Conservation (phyloP, 2,888 invertebrate genomes). For the Tribolium freemani region DNA sequence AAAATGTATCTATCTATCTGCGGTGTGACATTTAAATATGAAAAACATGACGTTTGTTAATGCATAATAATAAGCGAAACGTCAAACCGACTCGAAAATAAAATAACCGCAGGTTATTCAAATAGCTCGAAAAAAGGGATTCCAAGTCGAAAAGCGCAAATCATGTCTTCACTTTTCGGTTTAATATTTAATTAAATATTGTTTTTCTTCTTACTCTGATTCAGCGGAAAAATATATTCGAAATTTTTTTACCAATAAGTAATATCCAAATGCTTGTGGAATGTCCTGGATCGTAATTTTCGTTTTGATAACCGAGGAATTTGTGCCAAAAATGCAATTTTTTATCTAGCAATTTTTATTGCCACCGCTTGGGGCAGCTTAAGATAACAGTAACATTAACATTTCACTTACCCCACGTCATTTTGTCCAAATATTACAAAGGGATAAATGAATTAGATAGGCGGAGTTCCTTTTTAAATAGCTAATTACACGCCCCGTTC, state of each 20-base stretch:
- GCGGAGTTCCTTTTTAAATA: background rate
- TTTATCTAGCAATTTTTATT: background rate
- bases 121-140: background rate
- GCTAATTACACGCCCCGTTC: background rate
- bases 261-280: background rate
- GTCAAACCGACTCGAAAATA: slow-evolving; percentile 2
- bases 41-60: slow-evolving; percentile 19
- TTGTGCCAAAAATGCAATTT: slow-evolving; percentile 7
- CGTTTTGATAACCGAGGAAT: background rate
- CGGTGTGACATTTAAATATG: slow-evolving; percentile 1
- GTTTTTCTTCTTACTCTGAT: slow-evolving; percentile 9
- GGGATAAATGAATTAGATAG: background rate
- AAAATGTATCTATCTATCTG: slow-evolving; percentile 11
- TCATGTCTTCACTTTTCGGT: background rate
- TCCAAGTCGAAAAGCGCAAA: slow-evolving; percentile 1
- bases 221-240: slow-evolving; percentile 6
- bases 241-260: background rate
- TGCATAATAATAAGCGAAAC: slow-evolving; percentile 11
- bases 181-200: slow-evolving; percentile 10
- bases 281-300: slow-evolving; percentile 3
- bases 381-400: background rate
- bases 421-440: background rate
- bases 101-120: background rate
- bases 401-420: background rate
- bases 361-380: background rate